These are phyloP conservation scores for Cairina moschata DNA, from an alignment of 2,113 vertebrate genomes.

Conservation along the genomic window DNA sequence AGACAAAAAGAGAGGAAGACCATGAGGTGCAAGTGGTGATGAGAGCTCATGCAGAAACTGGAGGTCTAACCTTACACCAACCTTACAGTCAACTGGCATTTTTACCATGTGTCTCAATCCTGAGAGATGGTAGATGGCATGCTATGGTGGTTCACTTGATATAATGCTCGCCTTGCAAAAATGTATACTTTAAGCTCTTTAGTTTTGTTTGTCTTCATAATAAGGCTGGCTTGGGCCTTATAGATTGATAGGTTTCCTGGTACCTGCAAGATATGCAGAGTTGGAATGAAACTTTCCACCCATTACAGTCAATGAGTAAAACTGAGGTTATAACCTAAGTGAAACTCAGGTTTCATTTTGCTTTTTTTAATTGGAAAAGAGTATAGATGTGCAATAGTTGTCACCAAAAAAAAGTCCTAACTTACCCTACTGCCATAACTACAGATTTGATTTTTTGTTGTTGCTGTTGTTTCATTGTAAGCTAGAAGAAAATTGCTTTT, in stretches of 20 bases:
- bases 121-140: not conserved
- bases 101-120: fast-evolving
- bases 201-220: not conserved
- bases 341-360: not conserved
- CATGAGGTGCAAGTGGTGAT: too few relatives aligned
- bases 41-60: not conserved
- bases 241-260: not conserved
- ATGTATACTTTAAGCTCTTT: not conserved
- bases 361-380: not conserved
- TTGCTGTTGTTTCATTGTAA: not conserved
- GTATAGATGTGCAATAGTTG: not conserved
- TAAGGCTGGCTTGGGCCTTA: not conserved
- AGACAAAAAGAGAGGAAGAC: not conserved
- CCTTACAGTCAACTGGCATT: not conserved
- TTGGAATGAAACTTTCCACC: not conserved
- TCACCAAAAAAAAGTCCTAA: not conserved
- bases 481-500: not conserved
- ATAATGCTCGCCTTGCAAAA: not conserved
- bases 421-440: not conserved
- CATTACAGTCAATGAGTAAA: not conserved
- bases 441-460: not conserved
- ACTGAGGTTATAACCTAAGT: not conserved
- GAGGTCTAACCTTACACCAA: not conserved
- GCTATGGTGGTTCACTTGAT: not conserved
- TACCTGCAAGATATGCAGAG: not conserved